Percentiles rank a stretch among this genome's conserved stretches.
These are phyloP conservation scores for Sapayoa aenigma DNA, from an alignment of 2,113 vertebrate genomes.

Conservation along the genomic window DNA sequence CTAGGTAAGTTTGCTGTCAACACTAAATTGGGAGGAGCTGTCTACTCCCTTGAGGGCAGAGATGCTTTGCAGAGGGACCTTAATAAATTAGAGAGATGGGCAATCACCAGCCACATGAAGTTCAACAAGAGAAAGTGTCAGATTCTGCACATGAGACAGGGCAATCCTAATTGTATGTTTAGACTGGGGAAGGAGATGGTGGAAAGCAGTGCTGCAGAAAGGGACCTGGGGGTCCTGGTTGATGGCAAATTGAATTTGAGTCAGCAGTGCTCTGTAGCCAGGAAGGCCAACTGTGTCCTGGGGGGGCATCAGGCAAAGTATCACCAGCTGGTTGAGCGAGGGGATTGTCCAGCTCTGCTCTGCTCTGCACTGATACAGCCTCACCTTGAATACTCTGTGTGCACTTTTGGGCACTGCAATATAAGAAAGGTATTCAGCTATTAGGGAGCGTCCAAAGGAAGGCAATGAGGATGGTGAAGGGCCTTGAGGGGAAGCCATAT, in stretches of 20 bases:
- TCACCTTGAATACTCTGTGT: neutral
- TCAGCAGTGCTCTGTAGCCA: neutral
- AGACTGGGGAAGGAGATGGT: neutral
- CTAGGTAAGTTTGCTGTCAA: neutral
- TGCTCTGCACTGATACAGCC: rapidly evolving
- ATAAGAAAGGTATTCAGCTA: neutral
- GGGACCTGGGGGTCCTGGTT: neutral
- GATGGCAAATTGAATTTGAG: neutral
- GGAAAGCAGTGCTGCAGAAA: neutral
- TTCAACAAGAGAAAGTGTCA: neutral
- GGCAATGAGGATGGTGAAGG: neutral
- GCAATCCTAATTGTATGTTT: neutral
- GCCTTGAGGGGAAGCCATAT: neutral
- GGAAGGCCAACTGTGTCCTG: neutral
- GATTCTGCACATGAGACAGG: neutral
- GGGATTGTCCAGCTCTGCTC: neutral
- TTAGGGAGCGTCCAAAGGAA: neutral
- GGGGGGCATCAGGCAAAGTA: neutral
- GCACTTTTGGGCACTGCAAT: neutral
- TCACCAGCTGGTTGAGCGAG: rapidly evolving
- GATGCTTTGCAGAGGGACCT: neutral
- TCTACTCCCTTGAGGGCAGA: neutral
- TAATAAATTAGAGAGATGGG: neutral
- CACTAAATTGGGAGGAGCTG: neutral
- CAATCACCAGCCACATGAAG: neutral